Percentiles rank a stretch among this genome's conserved stretches.
These are phyloP conservation scores for Chrysocyon brachyurus DNA, from an alignment of 2,797 vertebrate species.

Conservation along the genomic window DNA sequence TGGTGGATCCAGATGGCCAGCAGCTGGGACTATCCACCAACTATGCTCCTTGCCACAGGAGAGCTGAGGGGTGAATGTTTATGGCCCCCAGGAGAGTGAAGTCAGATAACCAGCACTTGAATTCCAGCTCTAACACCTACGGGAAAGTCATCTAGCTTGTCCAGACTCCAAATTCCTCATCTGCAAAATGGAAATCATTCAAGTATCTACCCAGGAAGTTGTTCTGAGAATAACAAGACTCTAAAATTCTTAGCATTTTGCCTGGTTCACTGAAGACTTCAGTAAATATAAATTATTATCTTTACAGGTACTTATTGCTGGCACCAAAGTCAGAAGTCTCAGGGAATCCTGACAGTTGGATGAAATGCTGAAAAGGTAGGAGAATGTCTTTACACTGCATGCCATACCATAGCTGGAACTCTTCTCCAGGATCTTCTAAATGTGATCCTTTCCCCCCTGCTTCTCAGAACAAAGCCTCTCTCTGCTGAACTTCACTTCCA, in stretches of 20 bases:
- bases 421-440: not conserved
- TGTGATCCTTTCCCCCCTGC: not conserved
- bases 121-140: not conserved
- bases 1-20: not conserved
- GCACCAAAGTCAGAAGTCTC: slow-evolving; percentile 19
- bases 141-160: not conserved
- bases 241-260: slow-evolving; percentile 1
- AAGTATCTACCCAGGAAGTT: not conserved
- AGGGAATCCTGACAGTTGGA: slow-evolving; percentile 1
- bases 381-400: not conserved
- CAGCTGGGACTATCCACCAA: not conserved
- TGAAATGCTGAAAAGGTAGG: not conserved
- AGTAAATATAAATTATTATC: not conserved
- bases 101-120: not conserved
- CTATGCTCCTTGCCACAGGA: not conserved
- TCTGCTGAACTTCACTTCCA: not conserved
- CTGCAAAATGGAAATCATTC: not conserved
- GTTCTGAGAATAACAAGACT: not conserved
- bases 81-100: not conserved
- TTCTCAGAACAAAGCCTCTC: not conserved
- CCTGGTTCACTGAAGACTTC: not conserved
- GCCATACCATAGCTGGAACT: not conserved
- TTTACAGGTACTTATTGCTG: not conserved
- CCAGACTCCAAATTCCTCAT: not conserved
- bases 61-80: not conserved